Evolutionary conservation across 2,113 vertebrate genomes (phyloP), one percentile per base, ranked within the genome.

Genomic region (Baryphthengus martii): DNA sequence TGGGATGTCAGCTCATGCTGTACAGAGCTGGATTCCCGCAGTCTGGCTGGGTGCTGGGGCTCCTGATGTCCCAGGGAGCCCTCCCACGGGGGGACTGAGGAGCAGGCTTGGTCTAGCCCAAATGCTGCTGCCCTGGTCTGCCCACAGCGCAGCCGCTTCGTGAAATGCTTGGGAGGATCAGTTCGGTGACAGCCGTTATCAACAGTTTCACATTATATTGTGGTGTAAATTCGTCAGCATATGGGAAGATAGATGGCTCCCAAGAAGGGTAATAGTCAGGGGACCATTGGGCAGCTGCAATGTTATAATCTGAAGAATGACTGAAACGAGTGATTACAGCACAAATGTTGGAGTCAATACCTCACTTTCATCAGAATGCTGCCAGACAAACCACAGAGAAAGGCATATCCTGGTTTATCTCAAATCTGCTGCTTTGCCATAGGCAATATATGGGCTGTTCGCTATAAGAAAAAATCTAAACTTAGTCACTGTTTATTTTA

Each of bases 51-150:
- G 3, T 6, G 24, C 4, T 1, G 39, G 28, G 39, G 61, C 35
- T 63, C 44, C 52, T 7, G 45, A 14, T 52, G 50, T 26, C 18
- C 50, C 26, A 26, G 39, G 12, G 11, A 62, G 14, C 33, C n/a
- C 14, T 28, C 0, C 2, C 9, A 3, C 1, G 15, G 42, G 19
- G 56, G 39, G 44, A 3, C 9, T 6, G 26, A 1, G 1, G 28
- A 6, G 58, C 18, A 12, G 81, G 74, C 33, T 63, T 19, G 9
- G 76, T 6, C 59, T 10, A 66, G 74, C 76, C 82, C 26, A 1
- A 3, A 53, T 2, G 47, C 50, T 4, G 13, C 29, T 40, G 56
- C 52, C 26, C 26, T 3, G 11, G 19, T 18, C 19, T 37, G 44
- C 20, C 42, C 10, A 17, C 40, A 17, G 49, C 1, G 28, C 17